Evolutionary conservation across 2,113 vertebrate species (phyloP), one percentile per base, ranked within the genome.

Genomic region (Eidolon helvum): DNA sequence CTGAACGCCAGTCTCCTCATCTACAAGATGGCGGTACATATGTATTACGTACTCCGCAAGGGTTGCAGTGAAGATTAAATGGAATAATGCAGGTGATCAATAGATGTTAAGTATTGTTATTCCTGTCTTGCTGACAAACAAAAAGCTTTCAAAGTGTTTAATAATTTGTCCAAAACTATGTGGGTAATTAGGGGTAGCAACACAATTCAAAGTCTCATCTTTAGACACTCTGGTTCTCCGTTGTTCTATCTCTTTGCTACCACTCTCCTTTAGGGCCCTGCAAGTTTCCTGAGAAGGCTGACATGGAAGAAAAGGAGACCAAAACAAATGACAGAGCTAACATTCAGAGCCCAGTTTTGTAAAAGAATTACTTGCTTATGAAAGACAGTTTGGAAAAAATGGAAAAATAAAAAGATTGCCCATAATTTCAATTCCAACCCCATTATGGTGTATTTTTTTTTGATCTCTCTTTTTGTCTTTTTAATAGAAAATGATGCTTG

Each of bases 21-120:
- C 24, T 84, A 1, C 21, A 22, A 22, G 65, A 45, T 10, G 28
- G 7, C 4, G 26, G 0, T 14, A 1, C 43, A 4, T 26, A 0
- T 63, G 2, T 63, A 4, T 22, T 26, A n/a, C 35, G 24, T 87
- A 0, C 53, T 9, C 79, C 38, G 38, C 12, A 24, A 38, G 43
- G 22, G 15, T 43, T 59, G 48, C 9, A 10, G 26, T 33, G 63
- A 96, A 65, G 84, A 79, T 24, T 33, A 38, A 12, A 19, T 84
- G 69, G 48, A 63, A 26, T 43, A 24, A 19, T 40, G 33, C 48
- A 89, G 10, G 22, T 45, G 22, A 35, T 63, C 68, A 30, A 1
- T 93, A 61, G 35, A 45, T 24, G 35, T n/a, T 69, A 91, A 55
- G 69, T 79, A 45, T 12, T 65, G 10, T 16, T 78, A 48, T 88